Evolutionary conservation across 2,113 vertebrate genomes (phyloP).

Genomic region (Rhipidura dahli): DNA sequence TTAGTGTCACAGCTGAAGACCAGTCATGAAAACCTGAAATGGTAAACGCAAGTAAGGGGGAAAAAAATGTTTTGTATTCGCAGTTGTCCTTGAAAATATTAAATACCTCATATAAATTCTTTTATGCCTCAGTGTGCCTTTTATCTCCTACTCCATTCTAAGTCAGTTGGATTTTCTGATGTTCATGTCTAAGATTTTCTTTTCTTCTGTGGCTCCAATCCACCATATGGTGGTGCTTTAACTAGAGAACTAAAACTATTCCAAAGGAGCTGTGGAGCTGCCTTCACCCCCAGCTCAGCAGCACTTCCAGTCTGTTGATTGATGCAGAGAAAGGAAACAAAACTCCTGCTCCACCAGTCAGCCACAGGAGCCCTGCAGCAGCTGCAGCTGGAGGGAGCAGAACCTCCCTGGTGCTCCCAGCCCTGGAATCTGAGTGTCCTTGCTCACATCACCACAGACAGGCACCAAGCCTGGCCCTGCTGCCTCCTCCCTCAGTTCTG

Average conservation of each 20-base stretch:
- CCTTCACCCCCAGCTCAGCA: neutral
- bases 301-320: neutral
- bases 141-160: neutral
- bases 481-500: neutral
- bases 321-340: neutral
- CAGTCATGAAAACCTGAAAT: neutral
- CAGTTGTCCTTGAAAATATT: neutral
- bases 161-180: neutral
- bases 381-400: neutral
- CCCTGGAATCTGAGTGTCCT: accelerated
- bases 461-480: neutral
- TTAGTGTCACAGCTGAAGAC: neutral
- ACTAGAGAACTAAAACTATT: neutral
- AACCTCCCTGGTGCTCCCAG: neutral
- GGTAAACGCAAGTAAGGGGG: neutral
- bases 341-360: neutral
- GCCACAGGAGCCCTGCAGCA: neutral
- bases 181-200: neutral
- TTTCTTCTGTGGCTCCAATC: neutral
- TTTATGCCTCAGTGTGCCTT: neutral
- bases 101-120: neutral
- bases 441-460: neutral
- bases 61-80: neutral
- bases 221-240: neutral
- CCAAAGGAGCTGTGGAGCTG: neutral